Base-by-base conservation (phyloP, 2,797 vertebrate genomes). In the Chrysolophus pictus region DNA sequence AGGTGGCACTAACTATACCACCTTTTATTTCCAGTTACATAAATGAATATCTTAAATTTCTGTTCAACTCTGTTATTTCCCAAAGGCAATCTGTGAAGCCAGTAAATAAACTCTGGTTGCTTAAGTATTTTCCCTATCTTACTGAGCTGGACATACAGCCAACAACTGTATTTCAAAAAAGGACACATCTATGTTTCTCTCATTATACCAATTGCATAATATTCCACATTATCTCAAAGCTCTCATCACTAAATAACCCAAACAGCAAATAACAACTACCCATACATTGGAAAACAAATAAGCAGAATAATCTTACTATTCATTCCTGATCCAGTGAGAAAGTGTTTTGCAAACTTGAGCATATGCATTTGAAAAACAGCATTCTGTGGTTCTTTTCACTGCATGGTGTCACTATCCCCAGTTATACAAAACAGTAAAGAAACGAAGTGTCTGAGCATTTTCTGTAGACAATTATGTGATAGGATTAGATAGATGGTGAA, bases 351-450 rank as follows among this genome's bases (percentile, higher is more conserved):
- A 88, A 77, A 88, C 87, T 39, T 41, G 59, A 84, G 65, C 1
- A 10, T 73, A 64, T 70, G 94, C 82, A 87, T 88, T 92, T 90
- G 87, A 88, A 91, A 96, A 88, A 16, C 62, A 94, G 70, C 73
- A 18, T 53, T 95, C 80, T 95, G 73, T 94, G 82, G 92, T n/a
- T 93, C 94, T 95, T 96, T 94, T 92, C 91, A 92, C 87, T 92
- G 92, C 51, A 3, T 96, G 92, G 94, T 91, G 93, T 94, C 92
- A 94, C 93, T 88, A 93, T 88, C 93, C 80, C 93, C 84, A 91
- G 1, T 64, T 44, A 93, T 10, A 95, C 91, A 95, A 42, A 95
- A 84, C 91, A 94, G 91, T 71, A 90, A 93, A 96, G 94, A 95
- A 95, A 93, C 60, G 33, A 88, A 91, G 79, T 0, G 0, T 75